phyloP scores from a whole-genome alignment of 1,140 invertebrate species.

The Apocrypta bakeri region DNA sequence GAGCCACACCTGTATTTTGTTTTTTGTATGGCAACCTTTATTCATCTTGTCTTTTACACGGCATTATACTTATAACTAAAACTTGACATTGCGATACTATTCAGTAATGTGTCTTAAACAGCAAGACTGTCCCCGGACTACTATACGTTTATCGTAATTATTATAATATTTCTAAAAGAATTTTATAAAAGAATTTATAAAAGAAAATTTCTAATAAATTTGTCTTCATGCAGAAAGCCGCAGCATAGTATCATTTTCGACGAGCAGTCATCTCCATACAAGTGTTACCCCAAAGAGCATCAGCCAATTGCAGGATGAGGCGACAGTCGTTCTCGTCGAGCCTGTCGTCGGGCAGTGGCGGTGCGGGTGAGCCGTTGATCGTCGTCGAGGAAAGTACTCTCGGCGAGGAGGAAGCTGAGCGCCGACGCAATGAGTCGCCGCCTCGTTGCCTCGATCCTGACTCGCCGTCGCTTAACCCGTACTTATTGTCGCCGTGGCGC shows the following conservation, averaged over 20 bases:
- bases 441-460: constrained; percentile 80
- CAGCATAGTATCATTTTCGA: neutral
- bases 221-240: neutral
- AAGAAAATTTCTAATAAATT: no score
- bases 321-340: constrained; percentile 68
- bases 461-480: constrained; percentile 83
- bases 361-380: constrained; percentile 80
- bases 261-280: no score
- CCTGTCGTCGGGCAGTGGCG: constrained; percentile 56
- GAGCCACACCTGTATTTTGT: no score
- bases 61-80: no score
- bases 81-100: no score
- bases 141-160: no score
- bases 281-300: neutral
- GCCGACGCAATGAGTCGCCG: constrained; percentile 75
- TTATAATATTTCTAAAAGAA: no score
- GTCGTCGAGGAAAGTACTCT: constrained; percentile 84
- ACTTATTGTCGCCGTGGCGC: constrained; percentile 85
- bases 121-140: no score
- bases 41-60: no score
- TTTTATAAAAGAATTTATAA: no score
- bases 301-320: constrained; percentile 58
- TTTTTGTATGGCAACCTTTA: no score
- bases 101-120: no score
- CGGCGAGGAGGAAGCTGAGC: constrained; percentile 79